phyloP scores from a whole-genome alignment of 2,888 invertebrate genomes.

The Gymnocheta viridis region DNA sequence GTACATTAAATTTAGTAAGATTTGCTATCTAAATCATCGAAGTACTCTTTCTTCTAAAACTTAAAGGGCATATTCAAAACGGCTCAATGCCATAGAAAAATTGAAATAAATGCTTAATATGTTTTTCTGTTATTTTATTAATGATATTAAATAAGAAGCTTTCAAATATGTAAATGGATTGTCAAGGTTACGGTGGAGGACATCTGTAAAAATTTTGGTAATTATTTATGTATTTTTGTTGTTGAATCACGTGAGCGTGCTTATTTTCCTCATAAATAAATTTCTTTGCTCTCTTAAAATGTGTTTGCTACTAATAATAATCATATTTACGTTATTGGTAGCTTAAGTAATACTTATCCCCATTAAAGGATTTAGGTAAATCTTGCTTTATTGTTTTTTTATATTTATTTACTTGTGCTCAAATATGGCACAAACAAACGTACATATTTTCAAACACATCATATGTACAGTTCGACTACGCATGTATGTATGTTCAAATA shows the following conservation, averaged over 20 bases:
- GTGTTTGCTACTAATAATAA: not conserved
- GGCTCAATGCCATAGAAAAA: constrained; percentile 21
- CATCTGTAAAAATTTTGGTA: not conserved
- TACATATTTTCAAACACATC: not conserved
- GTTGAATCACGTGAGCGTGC: not conserved
- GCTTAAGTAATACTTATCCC: not conserved
- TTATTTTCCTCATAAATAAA: not conserved
- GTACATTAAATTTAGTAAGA: constrained; percentile 1
- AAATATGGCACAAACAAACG: not conserved
- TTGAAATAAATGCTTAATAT: constrained; percentile 25
- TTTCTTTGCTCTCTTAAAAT: not conserved
- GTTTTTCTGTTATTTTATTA: not conserved
- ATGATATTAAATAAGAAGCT: not conserved
- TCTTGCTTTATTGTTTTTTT: constrained; percentile 16
- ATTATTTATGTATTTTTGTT: not conserved
- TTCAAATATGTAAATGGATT: not conserved
- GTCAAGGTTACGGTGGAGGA: not conserved
- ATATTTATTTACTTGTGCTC: not conserved
- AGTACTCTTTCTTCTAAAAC: not conserved
- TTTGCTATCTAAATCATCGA: not conserved
- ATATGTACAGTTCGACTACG: not conserved
- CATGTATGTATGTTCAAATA: not conserved
- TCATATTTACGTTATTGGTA: not conserved
- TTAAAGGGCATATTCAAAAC: not conserved
- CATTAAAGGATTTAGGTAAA: constrained; percentile 2